Percentiles rank a stretch among this genome's conserved stretches.
These are phyloP conservation scores for Paratilapia polleni DNA, from an alignment of 2,113 vertebrate species.

Conservation along the genomic window DNA sequence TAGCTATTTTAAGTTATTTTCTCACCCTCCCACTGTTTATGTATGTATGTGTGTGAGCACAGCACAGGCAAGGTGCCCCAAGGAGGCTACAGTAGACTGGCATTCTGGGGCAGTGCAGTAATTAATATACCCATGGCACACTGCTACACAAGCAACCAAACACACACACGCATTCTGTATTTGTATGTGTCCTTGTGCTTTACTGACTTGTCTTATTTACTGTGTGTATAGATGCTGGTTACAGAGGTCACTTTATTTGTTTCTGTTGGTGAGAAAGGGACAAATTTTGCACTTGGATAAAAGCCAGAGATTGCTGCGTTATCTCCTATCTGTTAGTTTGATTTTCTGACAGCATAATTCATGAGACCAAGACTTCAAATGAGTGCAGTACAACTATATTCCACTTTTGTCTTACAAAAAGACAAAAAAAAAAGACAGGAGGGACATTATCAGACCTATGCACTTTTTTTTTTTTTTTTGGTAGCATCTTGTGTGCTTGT, in stretches of 20 bases:
- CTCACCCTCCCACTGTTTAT: not conserved
- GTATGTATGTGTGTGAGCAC: slow-evolving; percentile 1
- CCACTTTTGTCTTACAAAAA: not conserved
- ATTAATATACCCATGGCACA: slow-evolving; percentile 54
- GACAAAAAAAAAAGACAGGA: no score
- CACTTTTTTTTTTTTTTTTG: no score
- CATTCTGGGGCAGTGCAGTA: slow-evolving; percentile 59
- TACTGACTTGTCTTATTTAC: slow-evolving; percentile 5
- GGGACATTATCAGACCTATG: no score
- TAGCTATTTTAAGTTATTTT: not conserved
- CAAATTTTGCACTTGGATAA: not conserved
- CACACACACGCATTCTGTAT: not conserved
- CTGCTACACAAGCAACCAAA: slow-evolving; percentile 35
- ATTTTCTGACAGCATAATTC: not conserved
- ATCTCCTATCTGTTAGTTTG: not conserved
- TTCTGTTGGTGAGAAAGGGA: not conserved
- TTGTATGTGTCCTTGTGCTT: not conserved
- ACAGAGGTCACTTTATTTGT: slow-evolving; percentile 8
- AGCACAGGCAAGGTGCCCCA: slow-evolving; percentile 42
- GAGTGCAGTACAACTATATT: slow-evolving; percentile 1
- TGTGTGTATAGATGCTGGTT: not conserved
- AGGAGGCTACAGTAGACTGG: slow-evolving; percentile 52
- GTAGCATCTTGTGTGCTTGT: slow-evolving; percentile 1
- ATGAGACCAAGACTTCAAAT: slow-evolving; percentile 10
- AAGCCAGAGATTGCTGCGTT: not conserved